Evolutionary conservation across 2,113 vertebrate species (phyloP), one percentile per base, ranked within the genome.

Genomic region (Calyptomena viridis): DNA sequence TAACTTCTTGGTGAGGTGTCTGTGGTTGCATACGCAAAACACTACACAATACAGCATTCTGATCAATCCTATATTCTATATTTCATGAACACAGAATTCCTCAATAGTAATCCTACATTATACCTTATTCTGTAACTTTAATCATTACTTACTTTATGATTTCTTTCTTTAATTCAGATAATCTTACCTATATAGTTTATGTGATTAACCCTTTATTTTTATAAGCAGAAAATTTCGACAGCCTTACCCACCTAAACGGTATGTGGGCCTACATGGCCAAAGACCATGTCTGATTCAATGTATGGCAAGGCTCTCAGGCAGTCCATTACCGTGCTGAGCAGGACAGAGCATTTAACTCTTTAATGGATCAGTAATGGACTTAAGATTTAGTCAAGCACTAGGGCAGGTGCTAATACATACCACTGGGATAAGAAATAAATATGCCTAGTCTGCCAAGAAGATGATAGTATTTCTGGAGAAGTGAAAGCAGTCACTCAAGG

Each of bases 401-500:
- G 11, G 12, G 21, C 27, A 67, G 63, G 24, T 66, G 44, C 5
- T 58, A 62, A 12, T 66, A 42, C 0, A 4, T 44, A 33, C 18
- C 33, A 7, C 17, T 58, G 50, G 16, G 42, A 71, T 22, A 53
- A 85, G 60, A 62, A 78, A 62, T 28, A 27, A 62, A 31, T 40
- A 13, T n/a, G 12, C 42, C 11, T 23, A 13, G 16, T 28, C 46
- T 85, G 47, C 53, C 37, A 72, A 46, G 37, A 77, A 77, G 46
- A n/a, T 28, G 11, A 5, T 17, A 78, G 23, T 6, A 16, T 9
- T 90, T 69, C 47, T 81, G 44, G 19, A 59, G 56, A 63, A 46
- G 23, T 14, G 23, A 74, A 33, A 42, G 39, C 0, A 2, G 12
- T 52, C 27, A 22, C 5, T 67, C 0, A 0, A 2, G 9, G 7